phyloP scores from a whole-genome alignment of 2,888 invertebrate species.

The Pyrgus malvae region DNA sequence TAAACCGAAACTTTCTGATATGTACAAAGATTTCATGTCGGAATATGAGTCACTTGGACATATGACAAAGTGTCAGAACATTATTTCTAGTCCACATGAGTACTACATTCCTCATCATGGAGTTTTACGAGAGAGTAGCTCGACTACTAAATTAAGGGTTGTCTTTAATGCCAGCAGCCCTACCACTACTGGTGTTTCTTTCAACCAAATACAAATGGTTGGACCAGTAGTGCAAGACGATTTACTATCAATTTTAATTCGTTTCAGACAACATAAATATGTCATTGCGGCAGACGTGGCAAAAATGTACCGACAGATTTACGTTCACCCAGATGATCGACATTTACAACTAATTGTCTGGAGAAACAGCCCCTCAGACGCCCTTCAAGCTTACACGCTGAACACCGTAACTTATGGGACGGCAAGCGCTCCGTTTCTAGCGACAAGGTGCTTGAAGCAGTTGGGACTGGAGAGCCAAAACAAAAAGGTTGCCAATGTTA shows the following conservation, averaged over 20 bases:
- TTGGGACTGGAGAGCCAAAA: conserved; percentile 34
- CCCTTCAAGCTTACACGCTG: conserved; percentile 29
- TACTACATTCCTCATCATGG: conserved; percentile 16
- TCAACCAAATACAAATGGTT: conserved; percentile 25
- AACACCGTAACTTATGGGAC: conserved; percentile 40
- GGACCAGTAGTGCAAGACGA: conserved; percentile 37
- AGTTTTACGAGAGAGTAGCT: conserved; percentile 11
- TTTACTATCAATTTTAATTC: conserved; percentile 11
- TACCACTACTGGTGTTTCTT: conserved; percentile 22
- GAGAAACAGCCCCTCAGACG: conserved; percentile 30
- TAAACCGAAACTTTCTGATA: conserved; percentile 10
- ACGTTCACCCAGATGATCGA: conserved; percentile 31
- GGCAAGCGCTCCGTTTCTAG: conserved; percentile 38
- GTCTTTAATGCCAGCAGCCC: conserved; percentile 21
- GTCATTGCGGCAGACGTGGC: conserved; percentile 35
- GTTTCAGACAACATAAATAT: conserved; percentile 27
- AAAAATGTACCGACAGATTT: conserved; percentile 20
- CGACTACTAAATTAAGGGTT: conserved; percentile 9
- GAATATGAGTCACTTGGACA: conserved; percentile 28
- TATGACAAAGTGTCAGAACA: conserved; percentile 11
- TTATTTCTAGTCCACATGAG: neutral
- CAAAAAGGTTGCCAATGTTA: conserved; percentile 28
- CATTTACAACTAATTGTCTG: conserved; percentile 30
- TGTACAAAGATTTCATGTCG: conserved; percentile 30
- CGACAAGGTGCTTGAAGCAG: conserved; percentile 36